A percentile compares a stretch with the other conserved stretches of the same genome.
These are phyloP conservation scores for Rhopalosiphum nymphaeae DNA, from an alignment of 2,888 invertebrate genomes.

Conservation along the genomic window DNA sequence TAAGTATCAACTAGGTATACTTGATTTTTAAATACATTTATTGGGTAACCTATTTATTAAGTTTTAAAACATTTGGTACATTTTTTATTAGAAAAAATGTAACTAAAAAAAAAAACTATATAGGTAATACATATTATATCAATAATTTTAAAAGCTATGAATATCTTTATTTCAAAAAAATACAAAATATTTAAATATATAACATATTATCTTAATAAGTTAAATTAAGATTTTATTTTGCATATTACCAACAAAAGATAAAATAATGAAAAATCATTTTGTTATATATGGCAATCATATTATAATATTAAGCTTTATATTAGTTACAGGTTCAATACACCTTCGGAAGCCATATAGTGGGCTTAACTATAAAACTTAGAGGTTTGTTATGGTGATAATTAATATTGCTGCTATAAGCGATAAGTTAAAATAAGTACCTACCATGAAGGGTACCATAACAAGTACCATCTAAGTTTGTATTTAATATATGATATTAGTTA, in stretches of 20 bases:
- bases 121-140: background rate
- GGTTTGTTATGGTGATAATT: background rate
- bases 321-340: background rate
- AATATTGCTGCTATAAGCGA: background rate
- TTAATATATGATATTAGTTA: background rate
- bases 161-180: accelerated
- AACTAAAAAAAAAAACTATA: background rate
- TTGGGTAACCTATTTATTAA: background rate
- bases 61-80: background rate
- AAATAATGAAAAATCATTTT: background rate
- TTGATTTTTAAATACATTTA: background rate
- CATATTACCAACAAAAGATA: background rate
- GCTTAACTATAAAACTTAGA: background rate
- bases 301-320: background rate
- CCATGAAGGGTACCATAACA: background rate
- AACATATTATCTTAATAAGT: background rate
- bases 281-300: background rate
- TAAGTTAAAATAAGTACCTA: background rate
- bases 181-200: background rate
- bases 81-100: background rate
- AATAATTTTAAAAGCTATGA: background rate
- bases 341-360: background rate
- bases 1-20: background rate
- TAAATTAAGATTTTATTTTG: background rate
- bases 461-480: background rate